Conservation (phyloP, 2,113 vertebrate species). For the Thermophis baileyi region DNA sequence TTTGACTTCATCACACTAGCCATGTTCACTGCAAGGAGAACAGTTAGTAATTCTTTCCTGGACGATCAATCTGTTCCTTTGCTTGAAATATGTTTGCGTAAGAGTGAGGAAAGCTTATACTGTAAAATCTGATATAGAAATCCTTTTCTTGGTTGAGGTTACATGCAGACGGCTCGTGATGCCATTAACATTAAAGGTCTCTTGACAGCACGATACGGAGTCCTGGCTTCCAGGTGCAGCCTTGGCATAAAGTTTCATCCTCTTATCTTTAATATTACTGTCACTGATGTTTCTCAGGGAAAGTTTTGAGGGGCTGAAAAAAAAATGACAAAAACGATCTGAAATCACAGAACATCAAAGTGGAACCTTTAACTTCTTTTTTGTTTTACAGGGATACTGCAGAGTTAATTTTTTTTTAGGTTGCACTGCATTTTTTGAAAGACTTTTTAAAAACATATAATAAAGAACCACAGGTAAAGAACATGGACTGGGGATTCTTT, state of each 20-base stretch:
- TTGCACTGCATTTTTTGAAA: not conserved
- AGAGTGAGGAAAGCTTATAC: not conserved
- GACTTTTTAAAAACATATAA: not conserved
- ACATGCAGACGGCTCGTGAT: not conserved
- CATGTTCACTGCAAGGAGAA: not conserved
- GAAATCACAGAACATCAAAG: not conserved
- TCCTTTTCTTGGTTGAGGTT: not conserved
- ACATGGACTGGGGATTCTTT: not conserved
- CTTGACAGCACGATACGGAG: not conserved
- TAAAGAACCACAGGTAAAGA: not conserved
- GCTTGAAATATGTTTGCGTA: not conserved
- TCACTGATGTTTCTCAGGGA: not conserved
- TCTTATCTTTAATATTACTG: not conserved
- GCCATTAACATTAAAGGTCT: not conserved
- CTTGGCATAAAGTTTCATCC: not conserved
- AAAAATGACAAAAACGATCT: not conserved
- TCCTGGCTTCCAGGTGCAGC: not conserved
- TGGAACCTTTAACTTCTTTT: not conserved
- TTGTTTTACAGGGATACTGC: not conserved
- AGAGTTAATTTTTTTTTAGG: not conserved
- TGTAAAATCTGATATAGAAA: not conserved
- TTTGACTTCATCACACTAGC: not conserved
- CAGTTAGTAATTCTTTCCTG: not conserved
- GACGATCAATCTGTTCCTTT: not conserved
- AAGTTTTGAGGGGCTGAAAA: not conserved